Conservation (phyloP, 2,888 invertebrate genomes). For the Malacosoma neustria region DNA sequence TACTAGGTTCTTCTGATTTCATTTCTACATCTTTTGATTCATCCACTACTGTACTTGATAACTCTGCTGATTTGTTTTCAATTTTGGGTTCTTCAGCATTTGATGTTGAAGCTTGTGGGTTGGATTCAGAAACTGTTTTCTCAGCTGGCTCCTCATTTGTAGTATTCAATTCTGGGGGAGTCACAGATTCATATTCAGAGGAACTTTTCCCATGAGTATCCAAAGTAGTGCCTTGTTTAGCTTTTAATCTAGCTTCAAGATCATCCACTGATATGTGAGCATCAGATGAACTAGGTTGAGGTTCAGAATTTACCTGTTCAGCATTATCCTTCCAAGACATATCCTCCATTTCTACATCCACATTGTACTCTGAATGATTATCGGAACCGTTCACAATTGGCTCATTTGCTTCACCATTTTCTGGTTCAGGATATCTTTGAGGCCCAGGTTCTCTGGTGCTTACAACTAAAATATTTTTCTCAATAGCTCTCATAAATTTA, state of each 20-base stretch:
- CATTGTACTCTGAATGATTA: slow-evolving; percentile 68
- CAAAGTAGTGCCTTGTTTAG: slow-evolving; percentile 55
- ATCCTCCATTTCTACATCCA: slow-evolving; percentile 72
- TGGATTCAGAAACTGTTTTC: slow-evolving; percentile 19
- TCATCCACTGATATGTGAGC: slow-evolving; percentile 55
- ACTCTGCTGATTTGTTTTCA: slow-evolving; percentile 14
- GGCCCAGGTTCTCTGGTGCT: slow-evolving; percentile 81
- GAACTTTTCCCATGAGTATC: slow-evolving; percentile 38
- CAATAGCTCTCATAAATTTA: slow-evolving; percentile 97
- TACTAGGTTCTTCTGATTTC: slow-evolving; percentile 31
- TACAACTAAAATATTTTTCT: slow-evolving; percentile 94
- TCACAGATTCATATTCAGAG: slow-evolving; percentile 44
- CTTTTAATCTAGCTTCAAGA: slow-evolving; percentile 55
- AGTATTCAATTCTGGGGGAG: slow-evolving; percentile 42
- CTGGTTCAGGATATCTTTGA: slow-evolving; percentile 75
- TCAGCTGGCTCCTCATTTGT: slow-evolving; percentile 29
- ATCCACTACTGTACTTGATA: slow-evolving; percentile 12
- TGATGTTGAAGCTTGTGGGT: slow-evolving; percentile 18
- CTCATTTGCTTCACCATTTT: slow-evolving; percentile 79
- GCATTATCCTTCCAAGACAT: slow-evolving; percentile 63
- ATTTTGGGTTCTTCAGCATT: slow-evolving; percentile 22
- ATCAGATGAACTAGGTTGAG: slow-evolving; percentile 58
- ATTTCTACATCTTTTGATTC: slow-evolving; percentile 37
- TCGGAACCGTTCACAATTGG: slow-evolving; percentile 77
- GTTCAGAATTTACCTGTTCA: slow-evolving; percentile 40